Base-by-base conservation (phyloP, 2,113 vertebrate genomes). In the Seriola quinqueradiata region DNA sequence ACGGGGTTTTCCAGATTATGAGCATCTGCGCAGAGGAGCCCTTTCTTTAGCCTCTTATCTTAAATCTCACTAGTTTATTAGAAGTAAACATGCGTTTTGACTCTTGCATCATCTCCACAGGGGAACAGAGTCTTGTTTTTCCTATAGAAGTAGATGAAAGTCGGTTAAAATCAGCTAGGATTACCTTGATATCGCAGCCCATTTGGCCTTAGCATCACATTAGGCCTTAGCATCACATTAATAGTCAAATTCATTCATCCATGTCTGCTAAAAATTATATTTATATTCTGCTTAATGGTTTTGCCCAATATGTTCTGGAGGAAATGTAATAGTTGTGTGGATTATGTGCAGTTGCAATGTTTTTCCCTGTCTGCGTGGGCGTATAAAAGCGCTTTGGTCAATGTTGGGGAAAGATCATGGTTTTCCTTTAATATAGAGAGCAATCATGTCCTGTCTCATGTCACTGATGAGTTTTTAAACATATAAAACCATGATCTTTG, bases 1-100 rank as follows among this genome's bases (percentile, higher is more conserved):
- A 86, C 83, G 72, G 59, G 71, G 40, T 85, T 88, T 93, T 88
- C 83, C 89, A 90, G 70, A 80, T 82, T 28, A 52, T n/a, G 32
- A 76, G 68, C 34, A 28, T 79, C 78, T 59, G 60, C 63, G 78
- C 34, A 75, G 16, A 67, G 66, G 1, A 73, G 52, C 14, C 52
- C 8, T 81, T 87, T 84, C 70, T 82, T 85, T 60, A 46, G 44
- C 63, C 64, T 79, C 72, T 67, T 42, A 32, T 65, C 65, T 61
- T 48, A 36, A 83, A 58, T 64, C 61, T 65, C 32, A 48, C 32
- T n/a, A 54, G 38, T 19, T 52, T 65, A 67, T 75, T 70, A 50
- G 25, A 40, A 46, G 55, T 55, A 57, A 75, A 74, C 75, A 85
- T 57, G 55, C 66, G 0, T 46, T 34, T 5, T 9, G 63, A 32